A percentile compares a stretch with the other conserved stretches of the same genome.
Evolutionary conservation across 2,113 vertebrate genomes (phyloP).

Genomic region (Ranitomeya variabilis): DNA sequence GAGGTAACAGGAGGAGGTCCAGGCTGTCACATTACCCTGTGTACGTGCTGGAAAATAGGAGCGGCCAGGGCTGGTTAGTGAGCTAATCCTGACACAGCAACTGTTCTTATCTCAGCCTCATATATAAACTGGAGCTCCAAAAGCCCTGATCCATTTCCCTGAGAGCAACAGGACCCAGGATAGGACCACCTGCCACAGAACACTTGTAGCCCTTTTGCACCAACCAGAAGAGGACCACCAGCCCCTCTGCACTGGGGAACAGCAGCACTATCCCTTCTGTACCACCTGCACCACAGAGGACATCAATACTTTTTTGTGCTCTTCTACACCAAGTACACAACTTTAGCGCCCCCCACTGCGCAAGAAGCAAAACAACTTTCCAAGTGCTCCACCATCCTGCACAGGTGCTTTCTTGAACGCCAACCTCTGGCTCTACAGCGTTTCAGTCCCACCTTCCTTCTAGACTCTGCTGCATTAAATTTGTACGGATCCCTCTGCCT

Average conservation of each 20-base stretch:
- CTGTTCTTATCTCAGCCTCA: neutral
- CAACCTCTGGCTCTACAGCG: neutral
- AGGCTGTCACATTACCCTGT: neutral
- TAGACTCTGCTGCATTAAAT: no score
- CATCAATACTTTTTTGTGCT: neutral
- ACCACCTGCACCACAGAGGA: neutral
- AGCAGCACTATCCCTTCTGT: neutral
- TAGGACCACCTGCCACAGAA: neutral
- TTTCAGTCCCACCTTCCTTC: neutral
- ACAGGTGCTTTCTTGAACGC: neutral
- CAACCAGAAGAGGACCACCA: neutral
- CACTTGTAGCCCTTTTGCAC: neutral
- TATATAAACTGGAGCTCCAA: constrained; percentile 3
- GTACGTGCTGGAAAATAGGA: constrained; percentile 40
- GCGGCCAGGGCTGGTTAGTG: constrained; percentile 22
- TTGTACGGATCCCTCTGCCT: neutral
- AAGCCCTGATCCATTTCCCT: neutral
- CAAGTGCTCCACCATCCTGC: neutral
- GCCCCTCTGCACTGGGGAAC: neutral
- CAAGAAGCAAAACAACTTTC: neutral
- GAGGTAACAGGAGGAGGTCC: neutral
- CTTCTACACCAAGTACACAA: neutral
- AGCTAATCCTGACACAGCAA: constrained; percentile 20
- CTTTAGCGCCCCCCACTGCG: neutral
- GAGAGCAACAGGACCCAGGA: no score